A percentile compares a stretch with the other conserved stretches of the same genome.
phyloP scores from a whole-genome alignment of 2,888 invertebrate species.

The Ophion obscuratus region DNA sequence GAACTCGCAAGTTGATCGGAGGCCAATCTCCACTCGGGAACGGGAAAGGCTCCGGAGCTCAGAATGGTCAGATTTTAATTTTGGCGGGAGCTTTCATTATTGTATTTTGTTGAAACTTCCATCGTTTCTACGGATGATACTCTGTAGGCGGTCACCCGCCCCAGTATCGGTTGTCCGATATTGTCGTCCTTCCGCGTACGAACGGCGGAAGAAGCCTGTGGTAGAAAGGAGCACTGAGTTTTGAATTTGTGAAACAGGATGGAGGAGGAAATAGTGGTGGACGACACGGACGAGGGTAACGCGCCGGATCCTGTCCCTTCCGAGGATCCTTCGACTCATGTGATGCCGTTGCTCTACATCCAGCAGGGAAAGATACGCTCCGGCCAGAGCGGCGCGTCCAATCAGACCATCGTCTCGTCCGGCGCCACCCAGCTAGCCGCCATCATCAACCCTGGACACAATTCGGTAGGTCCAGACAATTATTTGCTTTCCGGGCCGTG shows the following conservation, averaged over 20 bases:
- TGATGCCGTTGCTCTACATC: conserved; percentile 81
- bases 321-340: conserved; percentile 73
- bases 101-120: neutral
- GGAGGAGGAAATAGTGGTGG: conserved; percentile 80
- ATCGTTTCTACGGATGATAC: too few relatives aligned
- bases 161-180: neutral
- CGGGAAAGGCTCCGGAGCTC: neutral
- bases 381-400: conserved; percentile 73
- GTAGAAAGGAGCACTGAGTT: neutral
- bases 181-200: neutral
- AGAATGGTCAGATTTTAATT: neutral
- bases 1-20: neutral
- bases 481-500: too few relatives aligned
- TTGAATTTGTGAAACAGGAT: conserved; percentile 71
- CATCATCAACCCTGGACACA: conserved; percentile 79
- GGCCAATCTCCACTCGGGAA: too few relatives aligned
- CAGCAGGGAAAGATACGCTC: conserved; percentile 79
- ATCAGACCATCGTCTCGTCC: conserved; percentile 77
- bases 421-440: conserved; percentile 78
- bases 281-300: conserved; percentile 76
- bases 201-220: neutral
- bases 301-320: conserved; percentile 69
- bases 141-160: neutral
- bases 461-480: conserved; percentile 73
- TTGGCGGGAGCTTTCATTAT: neutral